Evolutionary conservation across 2,888 invertebrate genomes (phyloP).

Genomic region (Leptopilina syphax): DNA sequence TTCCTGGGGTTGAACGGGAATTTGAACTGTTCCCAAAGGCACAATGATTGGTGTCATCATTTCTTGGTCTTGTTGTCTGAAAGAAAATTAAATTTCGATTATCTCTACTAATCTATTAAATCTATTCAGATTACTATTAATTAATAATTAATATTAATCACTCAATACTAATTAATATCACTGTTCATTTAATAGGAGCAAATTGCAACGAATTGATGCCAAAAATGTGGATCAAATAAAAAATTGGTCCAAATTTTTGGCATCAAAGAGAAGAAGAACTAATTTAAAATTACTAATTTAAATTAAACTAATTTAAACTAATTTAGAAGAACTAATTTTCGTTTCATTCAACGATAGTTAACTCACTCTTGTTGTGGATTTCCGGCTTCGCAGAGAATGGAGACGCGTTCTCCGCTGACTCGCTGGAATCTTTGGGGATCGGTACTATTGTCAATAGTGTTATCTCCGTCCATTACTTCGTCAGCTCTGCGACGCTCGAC

Average conservation of each 20-base stretch:
- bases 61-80: conserved; percentile 71
- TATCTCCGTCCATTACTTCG: conserved; percentile 89
- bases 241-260: too few relatives aligned
- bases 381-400: conserved; percentile 92
- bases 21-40: conserved; percentile 71
- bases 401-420: conserved; percentile 90
- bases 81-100: background rate
- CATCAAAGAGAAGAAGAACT: too few relatives aligned
- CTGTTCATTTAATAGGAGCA: too few relatives aligned
- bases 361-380: conserved; percentile 80
- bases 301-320: too few relatives aligned
- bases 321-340: too few relatives aligned
- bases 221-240: too few relatives aligned
- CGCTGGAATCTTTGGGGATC: conserved; percentile 84
- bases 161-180: too few relatives aligned
- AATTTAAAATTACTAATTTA: too few relatives aligned
- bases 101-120: too few relatives aligned
- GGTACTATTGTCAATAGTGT: conserved; percentile 84
- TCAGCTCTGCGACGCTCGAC: conserved; percentile 91
- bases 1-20: conserved; percentile 70
- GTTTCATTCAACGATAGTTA: too few relatives aligned
- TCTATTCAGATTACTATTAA: background rate
- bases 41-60: conserved; percentile 73
- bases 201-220: too few relatives aligned
- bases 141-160: background rate